Evolutionary conservation across 2,113 vertebrate genomes (phyloP), one percentile per base, ranked within the genome.

Genomic region (Colius striatus): DNA sequence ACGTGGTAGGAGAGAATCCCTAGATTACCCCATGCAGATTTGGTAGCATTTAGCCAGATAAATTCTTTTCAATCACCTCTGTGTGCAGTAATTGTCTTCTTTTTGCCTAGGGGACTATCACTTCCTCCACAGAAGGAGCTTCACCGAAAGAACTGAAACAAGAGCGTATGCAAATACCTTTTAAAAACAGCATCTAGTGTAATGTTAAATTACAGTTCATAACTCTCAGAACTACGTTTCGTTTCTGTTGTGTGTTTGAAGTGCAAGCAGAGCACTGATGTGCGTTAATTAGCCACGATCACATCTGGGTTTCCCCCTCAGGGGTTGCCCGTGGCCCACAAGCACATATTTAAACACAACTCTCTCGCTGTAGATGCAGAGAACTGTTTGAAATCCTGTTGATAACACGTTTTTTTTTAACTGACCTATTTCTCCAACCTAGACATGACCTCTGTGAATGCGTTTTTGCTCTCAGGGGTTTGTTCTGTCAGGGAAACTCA

Each of bases 1-100:
- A 62, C 82, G 27, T 88, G 89, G 41, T 80, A 93, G 95, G 92
- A 86, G 86, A 50, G 88, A 82, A 83, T 61, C 87, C 90, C 50
- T 67, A 63, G 89, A 32, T 94, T 80, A 84, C 75, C 79, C 89
- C 77, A 26, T 45, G 47, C 47, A 23, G 45, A n/a, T 61, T n/a
- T 83, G 89, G 68, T 91, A 38, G 66, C 17, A 82, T 89, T 34
- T 43, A 47, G 66, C 65, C 75, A 53, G 53, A 61, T 73, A 62
- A 77, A n/a, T 67, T n/a, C 50, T 61, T 65, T 74, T 84, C 85
- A 60, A 60, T 76, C 87, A 32, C 13, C n/a, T 65, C 54, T 14
- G 5, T 45, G 65, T 5, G 7, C 41, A 38, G 9, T 84, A 45
- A n/a, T 50, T 17, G 5, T 27, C 18, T 12, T 74, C 32, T 21